Conservation (phyloP, 2,888 invertebrate genomes). For the Chloroclysta siterata region DNA sequence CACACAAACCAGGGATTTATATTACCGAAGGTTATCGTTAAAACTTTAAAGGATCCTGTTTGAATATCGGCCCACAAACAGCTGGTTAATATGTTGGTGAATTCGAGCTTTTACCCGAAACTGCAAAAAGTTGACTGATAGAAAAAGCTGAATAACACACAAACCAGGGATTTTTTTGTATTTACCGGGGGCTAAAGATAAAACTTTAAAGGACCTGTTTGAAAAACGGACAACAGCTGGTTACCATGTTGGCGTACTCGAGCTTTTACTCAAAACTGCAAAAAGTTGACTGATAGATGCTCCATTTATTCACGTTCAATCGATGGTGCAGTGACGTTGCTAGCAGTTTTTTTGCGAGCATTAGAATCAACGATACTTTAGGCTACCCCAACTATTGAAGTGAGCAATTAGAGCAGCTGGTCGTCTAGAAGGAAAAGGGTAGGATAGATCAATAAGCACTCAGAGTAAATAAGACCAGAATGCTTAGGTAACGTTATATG, state of each 20-base stretch:
- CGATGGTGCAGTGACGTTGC: too few species aligned
- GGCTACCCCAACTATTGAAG: background rate
- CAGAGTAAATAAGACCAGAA: too few species aligned
- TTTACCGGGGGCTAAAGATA: background rate
- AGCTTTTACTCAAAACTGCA: constrained; percentile 18
- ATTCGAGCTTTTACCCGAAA: constrained; percentile 13
- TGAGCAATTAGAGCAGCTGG: background rate
- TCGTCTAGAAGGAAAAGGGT: too few species aligned
- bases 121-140: constrained; percentile 19
- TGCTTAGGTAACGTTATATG: too few species aligned
- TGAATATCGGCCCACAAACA: too few species aligned
- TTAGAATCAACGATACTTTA: too few species aligned
- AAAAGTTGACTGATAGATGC: constrained; percentile 18
- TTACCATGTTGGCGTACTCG: background rate
- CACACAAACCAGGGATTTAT: constrained; percentile 4
- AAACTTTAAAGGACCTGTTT: background rate
- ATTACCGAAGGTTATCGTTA: background rate
- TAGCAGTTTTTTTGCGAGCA: too few species aligned
- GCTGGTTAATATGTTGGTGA: background rate
- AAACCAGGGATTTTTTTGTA: constrained; percentile 1
- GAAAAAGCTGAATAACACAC: constrained; percentile 11
- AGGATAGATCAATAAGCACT: too few species aligned
- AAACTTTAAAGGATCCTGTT: background rate
- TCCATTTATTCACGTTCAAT: too few species aligned
- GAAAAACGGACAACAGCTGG: constrained; percentile 1